Conservation (phyloP, 2,797 vertebrate genomes). For the Pteronotus mesoamericanus region DNA sequence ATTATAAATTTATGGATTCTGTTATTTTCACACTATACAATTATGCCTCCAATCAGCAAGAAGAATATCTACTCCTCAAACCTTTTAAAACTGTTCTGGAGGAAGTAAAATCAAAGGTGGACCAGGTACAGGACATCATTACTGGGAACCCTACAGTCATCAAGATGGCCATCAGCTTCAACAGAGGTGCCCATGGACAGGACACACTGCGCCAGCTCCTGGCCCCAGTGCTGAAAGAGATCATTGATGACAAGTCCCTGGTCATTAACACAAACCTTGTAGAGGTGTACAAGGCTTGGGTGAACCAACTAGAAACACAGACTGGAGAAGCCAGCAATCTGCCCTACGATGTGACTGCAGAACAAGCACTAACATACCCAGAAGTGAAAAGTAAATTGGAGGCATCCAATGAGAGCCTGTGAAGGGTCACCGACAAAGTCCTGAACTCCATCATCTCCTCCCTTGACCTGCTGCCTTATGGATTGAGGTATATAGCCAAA, state of each 20-base stretch:
- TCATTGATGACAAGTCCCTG: constrained; percentile 93
- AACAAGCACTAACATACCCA: constrained; percentile 92
- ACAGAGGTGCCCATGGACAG: constrained; percentile 94
- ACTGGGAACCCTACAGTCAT: constrained; percentile 98
- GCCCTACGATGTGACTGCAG: constrained; percentile 96
- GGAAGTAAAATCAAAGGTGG: constrained; percentile 97
- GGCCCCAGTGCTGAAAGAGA: constrained; percentile 94
- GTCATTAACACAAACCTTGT: constrained; percentile 97
- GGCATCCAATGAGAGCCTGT: constrained; percentile 88
- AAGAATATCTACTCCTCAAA: constrained; percentile 96
- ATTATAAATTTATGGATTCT: constrained; percentile 99
- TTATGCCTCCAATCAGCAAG: constrained; percentile 97
- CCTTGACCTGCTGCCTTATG: constrained; percentile 95
- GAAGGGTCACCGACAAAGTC: constrained; percentile 93
- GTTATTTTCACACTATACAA: constrained; percentile 99
- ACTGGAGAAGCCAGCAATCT: constrained; percentile 98
- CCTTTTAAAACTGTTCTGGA: constrained; percentile 98
- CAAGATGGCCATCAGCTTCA: constrained; percentile 99
- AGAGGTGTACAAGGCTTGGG: constrained; percentile 98
- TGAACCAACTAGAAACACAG: constrained; percentile 96
- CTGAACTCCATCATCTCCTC: constrained; percentile 94
- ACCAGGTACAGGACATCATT: constrained; percentile 98
- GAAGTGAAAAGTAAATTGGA: constrained; percentile 93
- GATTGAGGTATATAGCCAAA: constrained; percentile 98
- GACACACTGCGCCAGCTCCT: constrained; percentile 94